These are phyloP conservation scores for Gorsachius goisagi DNA, from an alignment of 2,113 vertebrate species.

Conservation along the genomic window DNA sequence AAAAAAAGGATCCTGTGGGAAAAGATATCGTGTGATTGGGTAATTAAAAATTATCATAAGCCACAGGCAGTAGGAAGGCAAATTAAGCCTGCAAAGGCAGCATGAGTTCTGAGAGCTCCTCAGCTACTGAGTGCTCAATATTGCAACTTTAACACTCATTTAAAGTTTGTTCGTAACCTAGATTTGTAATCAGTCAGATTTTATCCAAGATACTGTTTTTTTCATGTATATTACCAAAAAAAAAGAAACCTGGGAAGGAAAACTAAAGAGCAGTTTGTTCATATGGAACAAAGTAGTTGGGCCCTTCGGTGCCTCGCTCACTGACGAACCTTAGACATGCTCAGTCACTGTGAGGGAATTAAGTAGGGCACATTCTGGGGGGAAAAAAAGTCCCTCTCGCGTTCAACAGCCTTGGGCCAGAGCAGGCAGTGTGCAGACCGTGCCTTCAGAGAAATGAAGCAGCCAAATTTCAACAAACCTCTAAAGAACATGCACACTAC, in stretches of 20 bases:
- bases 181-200: not conserved
- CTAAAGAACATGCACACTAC: conserved; percentile 7
- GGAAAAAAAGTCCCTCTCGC: not conserved
- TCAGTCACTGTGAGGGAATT: not conserved
- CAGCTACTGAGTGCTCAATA: not conserved
- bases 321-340: not conserved
- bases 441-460: conserved; percentile 37
- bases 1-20: conserved; percentile 37
- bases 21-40: conserved; percentile 36
- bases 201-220: not conserved
- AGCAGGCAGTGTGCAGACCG: not conserved
- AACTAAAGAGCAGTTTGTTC: not conserved
- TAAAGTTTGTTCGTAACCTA: not conserved
- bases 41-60: conserved; percentile 65
- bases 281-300: not conserved
- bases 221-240: not conserved
- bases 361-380: not conserved
- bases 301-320: not conserved
- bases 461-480: conserved; percentile 35
- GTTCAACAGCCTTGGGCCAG: not conserved
- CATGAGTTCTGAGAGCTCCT: not conserved
- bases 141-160: not conserved
- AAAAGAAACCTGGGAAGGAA: not conserved
- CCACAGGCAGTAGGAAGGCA: conserved; percentile 34
- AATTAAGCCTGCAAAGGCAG: conserved; percentile 42